Evolutionary conservation across 2,113 vertebrate species (phyloP), one percentile per base, ranked within the genome.

Genomic region (Oceanites oceanicus): DNA sequence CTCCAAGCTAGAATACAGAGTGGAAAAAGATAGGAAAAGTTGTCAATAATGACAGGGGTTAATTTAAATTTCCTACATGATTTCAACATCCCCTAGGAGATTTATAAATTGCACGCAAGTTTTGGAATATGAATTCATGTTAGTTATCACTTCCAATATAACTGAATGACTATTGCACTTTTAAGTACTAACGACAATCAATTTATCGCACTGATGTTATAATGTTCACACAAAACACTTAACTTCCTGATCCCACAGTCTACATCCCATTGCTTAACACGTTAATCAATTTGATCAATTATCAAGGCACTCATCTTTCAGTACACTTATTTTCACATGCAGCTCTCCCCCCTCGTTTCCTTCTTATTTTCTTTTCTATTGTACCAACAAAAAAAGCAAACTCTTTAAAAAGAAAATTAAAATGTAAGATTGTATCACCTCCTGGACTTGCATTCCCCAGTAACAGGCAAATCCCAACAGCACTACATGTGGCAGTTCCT

Each of bases 51-150:
- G 88, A 81, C 40, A 83, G 44, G 34, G 85, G 70, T 88, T 96
- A 95, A 90, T 92, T 97, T 94, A 86, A 93, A 95, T 79, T 95
- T 94, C 89, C 88, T 96, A 38, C 34, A 62, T 78, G 53, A 94
- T 53, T 92, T 92, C 44, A 81, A n/a, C n/a, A 91, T 90, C 53
- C 45, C 30, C 45, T 95, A 63, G 53, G 61, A 96, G 84, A 74
- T 59, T 66, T 55, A 94, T 49, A 89, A 95, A 96, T 68, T 83
- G 25, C 30, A 36, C 22, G 44, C 16, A 88, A 58, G 44, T 86
- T 97, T 96, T 92, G 74, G 85, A 67, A 85, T 79, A 86, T 7
- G 47, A 96, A 94, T 93, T 80, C 47, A 45, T 74, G 47, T 75
- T 95, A 76, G 59, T 79, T 95, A 80, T 85, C 29, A 63, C 52